Evolutionary conservation across 1,140 invertebrate species (phyloP).

Genomic region (Drosophila elegans): DNA sequence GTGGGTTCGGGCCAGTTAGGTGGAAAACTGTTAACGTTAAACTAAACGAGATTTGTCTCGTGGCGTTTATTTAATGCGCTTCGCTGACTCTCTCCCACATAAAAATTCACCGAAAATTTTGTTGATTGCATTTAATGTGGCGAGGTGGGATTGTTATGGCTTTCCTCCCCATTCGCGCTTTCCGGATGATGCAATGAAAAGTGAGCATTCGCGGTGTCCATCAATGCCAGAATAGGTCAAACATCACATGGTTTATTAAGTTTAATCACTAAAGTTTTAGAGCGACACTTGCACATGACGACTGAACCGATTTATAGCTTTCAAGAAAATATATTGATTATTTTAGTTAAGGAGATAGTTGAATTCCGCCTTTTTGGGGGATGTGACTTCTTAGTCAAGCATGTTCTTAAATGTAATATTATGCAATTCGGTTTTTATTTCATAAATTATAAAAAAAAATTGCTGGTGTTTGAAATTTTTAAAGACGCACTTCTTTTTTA

Average conservation of each 20-base stretch:
- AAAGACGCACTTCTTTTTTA: too few relatives aligned
- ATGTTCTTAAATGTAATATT: too few relatives aligned
- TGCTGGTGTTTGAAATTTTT: too few relatives aligned
- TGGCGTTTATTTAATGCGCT: conserved; percentile 68
- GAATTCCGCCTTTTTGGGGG: not conserved
- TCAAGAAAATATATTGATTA: conserved; percentile 2
- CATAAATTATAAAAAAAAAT: too few relatives aligned
- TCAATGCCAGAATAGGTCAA: conserved; percentile 62
- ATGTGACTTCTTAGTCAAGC: not conserved
- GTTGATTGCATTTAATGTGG: conserved; percentile 39
- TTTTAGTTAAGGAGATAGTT: not conserved
- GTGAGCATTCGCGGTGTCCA: conserved; percentile 50
- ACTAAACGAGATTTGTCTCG: conserved; percentile 78
- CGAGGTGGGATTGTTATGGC: conserved; percentile 67
- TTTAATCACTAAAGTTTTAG: conserved; percentile 51
- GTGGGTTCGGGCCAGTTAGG: conserved; percentile 4
- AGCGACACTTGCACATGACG: conserved; percentile 29
- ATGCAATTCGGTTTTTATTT: too few relatives aligned
- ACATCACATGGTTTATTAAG: conserved; percentile 68
- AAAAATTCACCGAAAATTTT: conserved; percentile 38
- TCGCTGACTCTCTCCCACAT: conserved; percentile 56
- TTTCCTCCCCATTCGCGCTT: conserved; percentile 1
- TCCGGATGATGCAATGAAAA: conserved; percentile 44
- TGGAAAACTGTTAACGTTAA: conserved; percentile 69
- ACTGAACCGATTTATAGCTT: conserved; percentile 18